Evolutionary conservation across 2,888 invertebrate genomes (phyloP), one percentile per base, ranked within the genome.

Genomic region (Campaea margaritaria): DNA sequence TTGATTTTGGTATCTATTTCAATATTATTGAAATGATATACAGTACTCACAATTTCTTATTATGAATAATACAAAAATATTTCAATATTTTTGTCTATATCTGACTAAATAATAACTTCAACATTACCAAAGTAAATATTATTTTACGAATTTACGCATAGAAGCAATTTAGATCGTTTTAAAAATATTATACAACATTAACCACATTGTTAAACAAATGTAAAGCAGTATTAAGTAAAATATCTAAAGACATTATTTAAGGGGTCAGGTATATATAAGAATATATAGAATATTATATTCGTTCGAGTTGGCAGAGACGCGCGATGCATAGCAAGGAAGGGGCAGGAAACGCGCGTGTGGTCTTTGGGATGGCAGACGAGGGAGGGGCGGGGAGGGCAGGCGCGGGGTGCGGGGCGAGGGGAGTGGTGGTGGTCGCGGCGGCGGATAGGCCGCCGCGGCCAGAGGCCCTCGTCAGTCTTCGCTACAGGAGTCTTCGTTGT

Each of bases 401-500:
- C 56, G 52, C 70, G 62, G 44, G 53, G 16, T 38, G 58, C 42
- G 38, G 47, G 48, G 47, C 64, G 54, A 49, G 58, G 39, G 62
- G 63, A 55, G 55, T 62, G 64, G 36, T 10, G 65, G 68, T 62
- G 61, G 73, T 64, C 54, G 70, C 68, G 68, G 69, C 70, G 62
- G 69, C 65, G 49, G 70, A 65, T 51, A 61, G 64, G 73, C 74
- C 67, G 64, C 74, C 76, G 76, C 76, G 64, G 68, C 74, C 58
- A 10, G 57, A 2, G 51, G 68, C 78, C 70, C 79, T 67, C 80
- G 91, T 92, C 91, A 92, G 86, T 91, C 91, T 78, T 91, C 91
- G 75, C 91, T 90, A 72, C 89, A 86, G 7, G 92, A 91, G 76
- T 92, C 94, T 68, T 95, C 94, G 70, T 95, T 95, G 72, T 95